phyloP scores from a whole-genome alignment of 2,797 vertebrate species.

The Pseudomugil gertrudae region DNA sequence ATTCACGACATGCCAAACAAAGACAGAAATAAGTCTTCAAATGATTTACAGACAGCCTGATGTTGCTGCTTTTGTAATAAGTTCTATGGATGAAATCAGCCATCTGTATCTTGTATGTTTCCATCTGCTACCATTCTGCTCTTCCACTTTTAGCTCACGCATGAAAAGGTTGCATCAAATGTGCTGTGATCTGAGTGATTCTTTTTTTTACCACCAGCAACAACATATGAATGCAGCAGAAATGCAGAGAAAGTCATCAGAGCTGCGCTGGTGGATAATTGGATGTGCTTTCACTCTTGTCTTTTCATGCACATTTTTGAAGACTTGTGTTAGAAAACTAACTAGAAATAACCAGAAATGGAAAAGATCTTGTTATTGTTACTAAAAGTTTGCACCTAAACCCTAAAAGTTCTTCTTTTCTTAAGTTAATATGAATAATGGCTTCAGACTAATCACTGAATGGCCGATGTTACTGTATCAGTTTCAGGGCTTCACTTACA shows the following conservation, averaged over 20 bases:
- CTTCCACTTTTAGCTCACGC: constrained; percentile 21
- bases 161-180: constrained; percentile 31
- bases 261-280: background rate
- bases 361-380: background rate
- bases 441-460: background rate
- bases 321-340: background rate
- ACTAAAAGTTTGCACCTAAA: background rate
- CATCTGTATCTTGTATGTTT: constrained; percentile 48
- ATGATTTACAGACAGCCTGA: constrained; percentile 34
- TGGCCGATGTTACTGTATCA: background rate
- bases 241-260: constrained; percentile 4
- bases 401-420: background rate
- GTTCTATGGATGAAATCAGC: constrained; percentile 49
- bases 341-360: background rate
- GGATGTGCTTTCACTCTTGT: background rate
- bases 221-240: constrained; percentile 25
- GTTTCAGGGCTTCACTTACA: background rate
- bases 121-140: constrained; percentile 32
- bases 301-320: background rate
- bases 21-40: constrained; percentile 31
- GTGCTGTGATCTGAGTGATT: constrained; percentile 23
- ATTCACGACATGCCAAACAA: constrained; percentile 18
- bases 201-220: constrained; percentile 2
- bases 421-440: too few species aligned
- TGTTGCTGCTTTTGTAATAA: constrained; percentile 41